A percentile compares a stretch with the other conserved stretches of the same genome.
These are phyloP conservation scores for Lacanobia oleracea DNA, from an alignment of 2,888 invertebrate genomes.

Conservation along the genomic window DNA sequence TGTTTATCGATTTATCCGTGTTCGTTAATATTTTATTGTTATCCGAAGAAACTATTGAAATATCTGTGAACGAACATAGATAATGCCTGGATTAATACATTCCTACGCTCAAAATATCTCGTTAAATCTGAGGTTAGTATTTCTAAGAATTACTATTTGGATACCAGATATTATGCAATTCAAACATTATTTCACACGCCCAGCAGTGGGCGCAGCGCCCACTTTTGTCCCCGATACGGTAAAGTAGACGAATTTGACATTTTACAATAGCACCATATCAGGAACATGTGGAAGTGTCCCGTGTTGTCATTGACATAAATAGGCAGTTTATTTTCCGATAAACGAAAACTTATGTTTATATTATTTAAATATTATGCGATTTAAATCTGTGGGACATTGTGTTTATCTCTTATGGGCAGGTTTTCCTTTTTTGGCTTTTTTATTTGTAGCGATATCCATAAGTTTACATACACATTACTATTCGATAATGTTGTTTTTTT, in stretches of 20 bases:
- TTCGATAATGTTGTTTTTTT: neutral
- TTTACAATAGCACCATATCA: slow-evolving; percentile 42
- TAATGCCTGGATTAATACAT: slow-evolving; percentile 1
- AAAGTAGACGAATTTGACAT: slow-evolving; percentile 55
- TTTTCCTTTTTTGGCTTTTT: neutral
- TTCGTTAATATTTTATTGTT: neutral
- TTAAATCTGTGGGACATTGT: slow-evolving; percentile 16
- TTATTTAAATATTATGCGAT: slow-evolving; percentile 49
- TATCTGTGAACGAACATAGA: neutral
- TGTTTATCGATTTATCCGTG: neutral
- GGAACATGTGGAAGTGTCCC: slow-evolving; percentile 39
- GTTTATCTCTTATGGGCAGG: slow-evolving; percentile 19
- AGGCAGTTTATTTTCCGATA: slow-evolving; percentile 41
- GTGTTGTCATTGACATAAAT: slow-evolving; percentile 42
- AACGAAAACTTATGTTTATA: slow-evolving; percentile 32
- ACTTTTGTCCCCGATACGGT: slow-evolving; percentile 57
- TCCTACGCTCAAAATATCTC: slow-evolving; percentile 20
- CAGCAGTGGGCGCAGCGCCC: slow-evolving; percentile 59
- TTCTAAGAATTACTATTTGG: slow-evolving; percentile 8
- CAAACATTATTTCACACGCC: slow-evolving; percentile 38
- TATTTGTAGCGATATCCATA: neutral
- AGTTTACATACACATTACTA: neutral
- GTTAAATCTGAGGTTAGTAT: neutral
- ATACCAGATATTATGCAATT: slow-evolving; percentile 37
- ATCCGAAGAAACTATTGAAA: slow-evolving; percentile 7